These are phyloP conservation scores for Pontoporia blainvillei DNA, from an alignment of 2,113 vertebrate species.

Conservation along the genomic window DNA sequence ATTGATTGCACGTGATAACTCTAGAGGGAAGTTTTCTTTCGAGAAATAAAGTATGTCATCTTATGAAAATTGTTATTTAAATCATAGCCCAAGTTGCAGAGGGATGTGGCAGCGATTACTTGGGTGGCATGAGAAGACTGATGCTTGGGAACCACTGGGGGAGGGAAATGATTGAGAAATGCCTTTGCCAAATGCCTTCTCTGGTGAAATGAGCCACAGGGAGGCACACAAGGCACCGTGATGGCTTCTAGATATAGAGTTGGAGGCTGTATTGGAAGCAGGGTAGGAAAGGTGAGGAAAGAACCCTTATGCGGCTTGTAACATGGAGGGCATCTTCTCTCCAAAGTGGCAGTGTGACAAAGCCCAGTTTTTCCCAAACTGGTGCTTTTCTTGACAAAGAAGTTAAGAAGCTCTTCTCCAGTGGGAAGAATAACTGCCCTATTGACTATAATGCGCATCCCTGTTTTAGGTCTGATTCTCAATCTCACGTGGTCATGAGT, in stretches of 20 bases:
- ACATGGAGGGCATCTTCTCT: neutral
- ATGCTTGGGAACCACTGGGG: neutral
- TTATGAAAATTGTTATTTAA: neutral
- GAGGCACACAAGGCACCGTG: neutral
- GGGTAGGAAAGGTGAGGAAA: neutral
- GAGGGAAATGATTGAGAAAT: neutral
- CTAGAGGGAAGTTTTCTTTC: neutral
- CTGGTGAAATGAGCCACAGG: neutral
- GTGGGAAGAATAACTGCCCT: neutral
- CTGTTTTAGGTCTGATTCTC: neutral
- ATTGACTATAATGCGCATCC: accelerated
- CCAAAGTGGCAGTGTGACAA: neutral
- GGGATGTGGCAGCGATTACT: neutral
- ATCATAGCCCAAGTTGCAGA: neutral
- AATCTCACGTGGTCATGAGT: neutral
- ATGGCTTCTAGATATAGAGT: slow-evolving; percentile 30
- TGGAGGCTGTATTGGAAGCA: neutral
- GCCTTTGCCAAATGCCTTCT: neutral
- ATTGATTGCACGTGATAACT: neutral
- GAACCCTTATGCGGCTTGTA: neutral
- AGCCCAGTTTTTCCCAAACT: neutral
- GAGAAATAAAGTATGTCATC: neutral
- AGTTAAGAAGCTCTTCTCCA: neutral
- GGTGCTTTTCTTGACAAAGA: neutral
- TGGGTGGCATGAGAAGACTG: neutral